Evolutionary conservation across 35 echinoderm and acorn worm genomes (phyloP).

Genomic region (Nesometra sesokonis): DNA sequence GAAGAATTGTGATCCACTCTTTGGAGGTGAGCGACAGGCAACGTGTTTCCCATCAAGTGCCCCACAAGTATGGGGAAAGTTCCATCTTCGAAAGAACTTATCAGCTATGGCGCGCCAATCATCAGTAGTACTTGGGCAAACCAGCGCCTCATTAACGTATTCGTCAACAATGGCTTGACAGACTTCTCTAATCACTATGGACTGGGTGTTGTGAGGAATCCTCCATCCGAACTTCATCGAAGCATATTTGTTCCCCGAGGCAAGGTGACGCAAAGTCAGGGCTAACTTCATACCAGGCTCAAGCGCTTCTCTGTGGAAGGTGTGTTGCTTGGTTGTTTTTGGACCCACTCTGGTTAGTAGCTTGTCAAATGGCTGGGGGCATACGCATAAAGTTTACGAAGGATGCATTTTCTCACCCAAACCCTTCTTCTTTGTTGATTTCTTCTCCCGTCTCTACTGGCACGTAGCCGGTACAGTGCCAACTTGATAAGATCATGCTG

Average conservation of each 20-base stretch:
- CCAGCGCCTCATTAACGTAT: slow-evolving; percentile 41
- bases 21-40: slow-evolving; percentile 19
- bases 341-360: too few species aligned
- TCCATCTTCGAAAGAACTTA: slow-evolving; percentile 30
- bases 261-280: slow-evolving; percentile 37
- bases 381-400: too few species aligned
- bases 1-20: slow-evolving; percentile 34
- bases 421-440: too few species aligned
- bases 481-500: too few species aligned
- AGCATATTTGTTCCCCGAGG: background rate
- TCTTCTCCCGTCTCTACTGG: too few species aligned
- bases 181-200: background rate
- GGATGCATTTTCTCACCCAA: too few species aligned
- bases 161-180: slow-evolving; percentile 30
- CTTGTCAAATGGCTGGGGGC: too few species aligned
- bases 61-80: slow-evolving; percentile 69
- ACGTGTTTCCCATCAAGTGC: slow-evolving; percentile 67
- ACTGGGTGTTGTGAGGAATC: too few species aligned
- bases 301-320: background rate
- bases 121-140: slow-evolving; percentile 17
- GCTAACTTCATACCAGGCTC: slow-evolving; percentile 32
- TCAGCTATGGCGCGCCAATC: slow-evolving; percentile 17
- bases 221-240: slow-evolving; percentile 30
- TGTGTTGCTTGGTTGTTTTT: background rate
- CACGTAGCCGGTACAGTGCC: too few species aligned